These are phyloP conservation scores for Progne subis DNA, from an alignment of 2,113 vertebrate genomes.

Conservation along the genomic window DNA sequence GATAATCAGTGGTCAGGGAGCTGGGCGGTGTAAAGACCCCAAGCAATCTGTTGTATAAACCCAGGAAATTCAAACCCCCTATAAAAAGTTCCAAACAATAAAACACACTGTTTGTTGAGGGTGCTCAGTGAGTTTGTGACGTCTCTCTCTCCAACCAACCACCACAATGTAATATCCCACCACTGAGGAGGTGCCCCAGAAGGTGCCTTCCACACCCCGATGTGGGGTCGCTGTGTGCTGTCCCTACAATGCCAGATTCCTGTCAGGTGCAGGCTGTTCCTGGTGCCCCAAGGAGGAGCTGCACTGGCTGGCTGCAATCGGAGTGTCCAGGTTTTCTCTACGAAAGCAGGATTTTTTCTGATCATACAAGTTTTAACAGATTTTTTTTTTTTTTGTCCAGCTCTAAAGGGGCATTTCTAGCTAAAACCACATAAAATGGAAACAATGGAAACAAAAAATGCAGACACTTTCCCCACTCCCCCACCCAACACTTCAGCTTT, in stretches of 20 bases:
- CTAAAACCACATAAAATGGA: not conserved
- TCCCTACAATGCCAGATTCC: not conserved
- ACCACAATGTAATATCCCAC: not conserved
- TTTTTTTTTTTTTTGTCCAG: not conserved
- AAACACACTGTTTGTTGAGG: not conserved
- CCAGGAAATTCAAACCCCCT: not conserved
- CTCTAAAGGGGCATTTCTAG: not conserved
- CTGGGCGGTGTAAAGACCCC: not conserved
- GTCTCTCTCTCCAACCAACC: not conserved
- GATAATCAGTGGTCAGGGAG: not conserved
- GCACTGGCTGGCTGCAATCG: accelerated
- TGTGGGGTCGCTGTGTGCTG: accelerated
- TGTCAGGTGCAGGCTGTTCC: not conserved
- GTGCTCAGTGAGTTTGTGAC: not conserved
- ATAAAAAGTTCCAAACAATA: not conserved
- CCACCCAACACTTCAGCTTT: accelerated
- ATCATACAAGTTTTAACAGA: not conserved
- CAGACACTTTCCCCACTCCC: not conserved
- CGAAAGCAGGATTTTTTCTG: not conserved
- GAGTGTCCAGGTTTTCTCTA: not conserved
- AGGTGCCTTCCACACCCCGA: accelerated
- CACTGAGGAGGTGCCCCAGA: not conserved
- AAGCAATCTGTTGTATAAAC: not conserved
- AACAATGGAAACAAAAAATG: too few relatives aligned
- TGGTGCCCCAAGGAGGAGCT: accelerated